These are phyloP conservation scores for Chelon auratus DNA, from an alignment of 2,797 vertebrate species.

Conservation along the genomic window DNA sequence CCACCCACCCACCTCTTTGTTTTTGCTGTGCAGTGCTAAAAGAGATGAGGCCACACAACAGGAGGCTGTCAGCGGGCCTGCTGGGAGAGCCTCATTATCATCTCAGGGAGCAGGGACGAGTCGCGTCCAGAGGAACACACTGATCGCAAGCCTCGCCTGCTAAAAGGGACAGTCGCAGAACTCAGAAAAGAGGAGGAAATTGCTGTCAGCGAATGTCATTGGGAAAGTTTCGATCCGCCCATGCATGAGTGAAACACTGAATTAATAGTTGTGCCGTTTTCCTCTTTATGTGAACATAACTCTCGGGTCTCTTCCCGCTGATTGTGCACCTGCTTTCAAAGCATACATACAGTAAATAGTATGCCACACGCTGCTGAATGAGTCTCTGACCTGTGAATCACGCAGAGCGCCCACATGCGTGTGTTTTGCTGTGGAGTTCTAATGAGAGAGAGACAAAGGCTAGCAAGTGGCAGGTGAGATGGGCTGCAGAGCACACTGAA, in stretches of 20 bases:
- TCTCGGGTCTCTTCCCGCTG: background rate
- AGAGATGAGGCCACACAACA: constrained; percentile 59
- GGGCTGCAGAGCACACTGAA: constrained; percentile 49
- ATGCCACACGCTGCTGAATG: constrained; percentile 43
- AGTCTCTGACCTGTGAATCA: constrained; percentile 62
- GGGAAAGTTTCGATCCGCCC: constrained; percentile 13
- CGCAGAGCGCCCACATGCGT: constrained; percentile 48
- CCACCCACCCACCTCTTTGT: constrained; percentile 62
- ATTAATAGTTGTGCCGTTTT: constrained; percentile 2
- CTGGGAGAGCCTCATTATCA: constrained; percentile 67
- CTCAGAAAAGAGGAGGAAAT: constrained; percentile 17
- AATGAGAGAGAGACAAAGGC: constrained; percentile 66
- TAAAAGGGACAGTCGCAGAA: constrained; percentile 14
- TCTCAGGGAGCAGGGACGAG: constrained; percentile 57
- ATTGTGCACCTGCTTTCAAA: constrained; percentile 10
- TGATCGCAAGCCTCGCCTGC: constrained; percentile 25
- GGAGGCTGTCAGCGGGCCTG: constrained; percentile 67
- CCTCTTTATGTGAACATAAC: background rate
- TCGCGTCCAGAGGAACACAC: constrained; percentile 33
- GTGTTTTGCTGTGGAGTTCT: constrained; percentile 45
- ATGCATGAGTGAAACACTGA: constrained; percentile 1
- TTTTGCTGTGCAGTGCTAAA: constrained; percentile 63
- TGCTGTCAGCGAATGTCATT: constrained; percentile 45
- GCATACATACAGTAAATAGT: background rate
- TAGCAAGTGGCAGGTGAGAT: constrained; percentile 49